These are phyloP conservation scores for Wiebesia pumilae DNA, from an alignment of 1,140 invertebrate genomes.

Conservation along the genomic window DNA sequence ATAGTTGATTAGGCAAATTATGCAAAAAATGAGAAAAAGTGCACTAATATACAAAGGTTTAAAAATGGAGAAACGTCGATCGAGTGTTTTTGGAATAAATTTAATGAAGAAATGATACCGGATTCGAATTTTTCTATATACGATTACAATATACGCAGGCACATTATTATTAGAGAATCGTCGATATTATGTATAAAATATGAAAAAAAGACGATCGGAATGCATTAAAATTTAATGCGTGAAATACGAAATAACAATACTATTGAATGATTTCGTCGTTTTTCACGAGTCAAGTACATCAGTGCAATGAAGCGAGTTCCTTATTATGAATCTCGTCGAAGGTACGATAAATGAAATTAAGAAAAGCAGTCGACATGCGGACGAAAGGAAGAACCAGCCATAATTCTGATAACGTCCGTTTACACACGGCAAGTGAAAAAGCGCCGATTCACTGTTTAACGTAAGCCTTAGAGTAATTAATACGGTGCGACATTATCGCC, in stretches of 20 bases:
- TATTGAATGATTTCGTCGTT: neutral
- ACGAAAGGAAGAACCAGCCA: neutral
- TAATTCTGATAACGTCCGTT: constrained; percentile 8
- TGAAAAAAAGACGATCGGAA: too few relatives aligned
- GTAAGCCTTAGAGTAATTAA: constrained; percentile 43
- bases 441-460: neutral
- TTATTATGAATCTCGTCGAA: neutral
- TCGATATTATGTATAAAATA: too few relatives aligned
- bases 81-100: too few relatives aligned
- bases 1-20: too few relatives aligned
- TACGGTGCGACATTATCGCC: constrained; percentile 13
- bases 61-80: too few relatives aligned
- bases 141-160: too few relatives aligned
- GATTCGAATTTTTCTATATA: too few relatives aligned
- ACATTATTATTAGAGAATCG: too few relatives aligned
- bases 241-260: neutral
- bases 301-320: neutral
- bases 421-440: neutral
- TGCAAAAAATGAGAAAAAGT: too few relatives aligned
- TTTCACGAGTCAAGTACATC: neutral
- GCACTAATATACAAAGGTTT: too few relatives aligned
- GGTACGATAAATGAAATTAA: neutral
- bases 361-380: too few relatives aligned
- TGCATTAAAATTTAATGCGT: neutral
- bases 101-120: too few relatives aligned